phyloP scores from a whole-genome alignment of 2,113 vertebrate species.

The Columba livia region DNA sequence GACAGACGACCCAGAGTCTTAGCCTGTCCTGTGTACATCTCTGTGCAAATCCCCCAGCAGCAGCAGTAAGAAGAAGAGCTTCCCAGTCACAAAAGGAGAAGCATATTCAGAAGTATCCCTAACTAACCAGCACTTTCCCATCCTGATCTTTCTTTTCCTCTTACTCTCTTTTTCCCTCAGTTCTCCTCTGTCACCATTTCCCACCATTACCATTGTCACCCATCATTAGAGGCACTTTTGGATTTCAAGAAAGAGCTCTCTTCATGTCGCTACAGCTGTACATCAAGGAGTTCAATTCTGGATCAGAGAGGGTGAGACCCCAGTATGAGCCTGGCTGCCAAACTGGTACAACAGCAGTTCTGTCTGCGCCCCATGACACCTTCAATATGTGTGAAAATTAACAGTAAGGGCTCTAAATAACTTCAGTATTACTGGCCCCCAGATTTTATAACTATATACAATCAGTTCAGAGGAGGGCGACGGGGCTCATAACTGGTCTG shows the following conservation, averaged over 20 bases:
- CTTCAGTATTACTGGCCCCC: not conserved
- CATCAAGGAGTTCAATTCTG: not conserved
- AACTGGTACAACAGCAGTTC: not conserved
- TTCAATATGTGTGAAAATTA: not conserved
- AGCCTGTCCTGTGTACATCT: not conserved
- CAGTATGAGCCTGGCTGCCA: fast-evolving
- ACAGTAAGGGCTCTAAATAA: not conserved
- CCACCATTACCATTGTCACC: not conserved
- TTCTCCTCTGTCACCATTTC: not conserved
- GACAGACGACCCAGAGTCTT: not conserved
- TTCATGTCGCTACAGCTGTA: not conserved
- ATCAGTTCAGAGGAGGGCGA: too few relatives aligned
- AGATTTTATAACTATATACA: not conserved
- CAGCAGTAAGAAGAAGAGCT: not conserved
- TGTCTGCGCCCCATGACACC: not conserved
- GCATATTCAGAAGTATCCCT: not conserved
- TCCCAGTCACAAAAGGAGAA: not conserved
- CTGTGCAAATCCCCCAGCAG: not conserved
- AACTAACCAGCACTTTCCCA: not conserved
- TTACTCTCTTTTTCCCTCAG: not conserved
- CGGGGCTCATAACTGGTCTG: too few relatives aligned
- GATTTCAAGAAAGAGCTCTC: not conserved
- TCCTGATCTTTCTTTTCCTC: not conserved
- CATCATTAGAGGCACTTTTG: not conserved
- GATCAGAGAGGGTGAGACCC: not conserved